phyloP scores from a whole-genome alignment of 1,140 invertebrate genomes.

The Bombus consobrinus region DNA sequence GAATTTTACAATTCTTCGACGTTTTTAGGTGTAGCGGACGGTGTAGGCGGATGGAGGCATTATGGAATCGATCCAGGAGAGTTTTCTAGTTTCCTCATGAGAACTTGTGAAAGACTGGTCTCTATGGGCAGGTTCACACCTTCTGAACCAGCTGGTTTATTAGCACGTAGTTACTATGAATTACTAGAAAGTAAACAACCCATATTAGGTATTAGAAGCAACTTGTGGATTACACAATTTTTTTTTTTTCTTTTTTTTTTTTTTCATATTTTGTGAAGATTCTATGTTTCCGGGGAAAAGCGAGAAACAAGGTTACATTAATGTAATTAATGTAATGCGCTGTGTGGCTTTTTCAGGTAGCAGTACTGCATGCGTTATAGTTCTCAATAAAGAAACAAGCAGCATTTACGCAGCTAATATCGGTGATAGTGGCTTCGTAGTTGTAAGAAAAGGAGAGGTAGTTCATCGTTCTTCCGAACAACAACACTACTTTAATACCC shows the following conservation, averaged over 20 bases:
- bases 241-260: neutral
- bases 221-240: neutral
- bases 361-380: conserved; percentile 98
- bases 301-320: too few relatives aligned
- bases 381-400: conserved; percentile 94
- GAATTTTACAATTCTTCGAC: neutral
- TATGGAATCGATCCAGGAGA: conserved; percentile 99
- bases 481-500: conserved; percentile 99
- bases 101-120: conserved; percentile 96
- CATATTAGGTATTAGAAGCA: conserved; percentile 89
- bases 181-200: conserved; percentile 95
- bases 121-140: conserved; percentile 92
- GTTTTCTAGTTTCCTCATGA: conserved; percentile 97
- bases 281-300: too few relatives aligned
- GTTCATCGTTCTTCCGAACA: conserved; percentile 97
- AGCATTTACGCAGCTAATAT: conserved; percentile 98
- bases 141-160: conserved; percentile 92
- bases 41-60: conserved; percentile 98
- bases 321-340: neutral
- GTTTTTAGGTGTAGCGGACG: conserved; percentile 95
- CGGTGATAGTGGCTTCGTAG: conserved; percentile 98
- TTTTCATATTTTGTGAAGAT: neutral
- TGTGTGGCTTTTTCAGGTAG: conserved; percentile 87
- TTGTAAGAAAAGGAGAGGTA: conserved; percentile 93
- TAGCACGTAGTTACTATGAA: conserved; percentile 96